Evolutionary conservation across 2,797 vertebrate species (phyloP).

Genomic region (Petrocephalus schoutedeni): DNA sequence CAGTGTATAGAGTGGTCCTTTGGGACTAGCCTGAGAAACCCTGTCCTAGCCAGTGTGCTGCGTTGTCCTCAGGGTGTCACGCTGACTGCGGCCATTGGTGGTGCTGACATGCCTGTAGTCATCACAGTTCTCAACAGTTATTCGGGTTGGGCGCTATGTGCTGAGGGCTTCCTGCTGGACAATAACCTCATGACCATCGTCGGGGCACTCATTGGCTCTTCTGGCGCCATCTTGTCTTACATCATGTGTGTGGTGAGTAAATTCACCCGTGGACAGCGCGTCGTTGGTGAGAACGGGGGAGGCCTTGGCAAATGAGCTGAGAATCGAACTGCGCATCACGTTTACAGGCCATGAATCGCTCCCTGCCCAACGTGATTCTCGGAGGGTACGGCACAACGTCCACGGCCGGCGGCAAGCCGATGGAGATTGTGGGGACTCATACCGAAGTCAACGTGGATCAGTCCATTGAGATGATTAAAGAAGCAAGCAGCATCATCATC

Average conservation of each 20-base stretch:
- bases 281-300: no score
- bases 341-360: slow-evolving; percentile 64
- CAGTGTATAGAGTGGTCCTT: neutral
- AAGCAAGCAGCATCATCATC: slow-evolving; percentile 67
- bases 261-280: neutral
- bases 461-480: slow-evolving; percentile 65
- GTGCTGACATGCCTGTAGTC: slow-evolving; percentile 72
- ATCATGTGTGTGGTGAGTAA: slow-evolving; percentile 70
- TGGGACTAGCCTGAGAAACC: neutral
- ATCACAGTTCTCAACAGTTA: slow-evolving; percentile 70
- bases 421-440: slow-evolving; percentile 68
- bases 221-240: slow-evolving; percentile 70
- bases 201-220: slow-evolving; percentile 66
- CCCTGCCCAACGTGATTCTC: slow-evolving; percentile 68
- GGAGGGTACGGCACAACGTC: slow-evolving; percentile 65
- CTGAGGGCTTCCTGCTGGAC: slow-evolving; percentile 70
- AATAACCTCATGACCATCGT: slow-evolving; percentile 71
- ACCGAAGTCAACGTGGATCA: slow-evolving; percentile 68
- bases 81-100: slow-evolving; percentile 70
- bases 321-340: neutral
- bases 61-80: slow-evolving; percentile 57
- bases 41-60: neutral
- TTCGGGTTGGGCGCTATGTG: slow-evolving; percentile 69
- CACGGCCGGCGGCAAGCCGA: slow-evolving; percentile 62
- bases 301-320: neutral